Evolutionary conservation across 2,797 vertebrate genomes (phyloP).

Genomic region (Dallia pectoralis): DNA sequence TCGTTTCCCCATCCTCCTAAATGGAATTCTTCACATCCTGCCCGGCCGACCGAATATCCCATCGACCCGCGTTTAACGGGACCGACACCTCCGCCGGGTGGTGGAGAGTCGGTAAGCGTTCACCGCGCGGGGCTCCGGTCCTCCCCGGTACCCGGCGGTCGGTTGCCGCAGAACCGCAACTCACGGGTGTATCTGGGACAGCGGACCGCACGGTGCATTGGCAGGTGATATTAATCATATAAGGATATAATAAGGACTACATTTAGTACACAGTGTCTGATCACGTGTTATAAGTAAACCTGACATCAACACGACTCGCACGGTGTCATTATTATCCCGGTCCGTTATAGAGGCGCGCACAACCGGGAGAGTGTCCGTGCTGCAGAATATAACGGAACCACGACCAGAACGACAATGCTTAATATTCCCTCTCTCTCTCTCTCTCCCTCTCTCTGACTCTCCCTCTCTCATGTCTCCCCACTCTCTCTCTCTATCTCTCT

Average conservation of each 20-base stretch:
- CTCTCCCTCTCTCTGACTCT: constrained; percentile 2
- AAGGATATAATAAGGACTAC: background rate
- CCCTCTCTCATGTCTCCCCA: background rate
- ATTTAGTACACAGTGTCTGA: background rate
- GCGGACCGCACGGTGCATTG: background rate
- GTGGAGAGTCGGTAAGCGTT: constrained; percentile 33
- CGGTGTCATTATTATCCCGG: background rate
- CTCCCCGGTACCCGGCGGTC: constrained; percentile 34
- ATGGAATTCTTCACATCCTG: constrained; percentile 71
- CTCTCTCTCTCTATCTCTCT: background rate
- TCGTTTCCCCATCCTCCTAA: constrained; percentile 69
- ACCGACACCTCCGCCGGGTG: constrained; percentile 43
- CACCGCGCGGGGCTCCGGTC: constrained; percentile 28
- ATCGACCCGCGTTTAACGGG: constrained; percentile 52
- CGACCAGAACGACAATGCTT: constrained; percentile 18
- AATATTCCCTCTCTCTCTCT: background rate
- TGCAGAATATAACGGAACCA: constrained; percentile 60
- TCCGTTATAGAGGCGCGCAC: constrained; percentile 1
- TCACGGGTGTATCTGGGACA: constrained; percentile 36
- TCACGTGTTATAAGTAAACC: background rate
- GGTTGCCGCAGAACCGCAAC: constrained; percentile 51
- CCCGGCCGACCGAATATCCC: constrained; percentile 67
- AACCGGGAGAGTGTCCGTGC: constrained; percentile 31
- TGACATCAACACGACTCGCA: background rate
- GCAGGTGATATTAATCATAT: background rate